These are phyloP conservation scores for Oligia strigilis DNA, from an alignment of 2,888 invertebrate genomes.

Conservation along the genomic window DNA sequence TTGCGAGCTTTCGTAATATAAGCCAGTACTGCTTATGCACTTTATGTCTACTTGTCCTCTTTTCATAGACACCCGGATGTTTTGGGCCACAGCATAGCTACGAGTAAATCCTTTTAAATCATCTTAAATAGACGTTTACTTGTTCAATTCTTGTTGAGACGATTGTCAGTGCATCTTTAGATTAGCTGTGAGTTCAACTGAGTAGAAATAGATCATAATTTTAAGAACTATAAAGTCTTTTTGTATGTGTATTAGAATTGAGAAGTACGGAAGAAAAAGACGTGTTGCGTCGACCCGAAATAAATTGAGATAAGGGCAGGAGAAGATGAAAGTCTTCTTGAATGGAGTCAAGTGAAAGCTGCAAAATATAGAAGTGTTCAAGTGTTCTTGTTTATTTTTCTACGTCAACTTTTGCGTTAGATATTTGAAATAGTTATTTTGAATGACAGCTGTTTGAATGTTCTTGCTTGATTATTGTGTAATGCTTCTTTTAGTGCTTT, in stretches of 20 bases:
- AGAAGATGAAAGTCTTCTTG: constrained; percentile 26
- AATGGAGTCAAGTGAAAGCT: constrained; percentile 73
- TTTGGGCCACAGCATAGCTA: constrained; percentile 47
- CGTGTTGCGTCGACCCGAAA: background rate
- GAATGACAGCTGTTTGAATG: constrained; percentile 18
- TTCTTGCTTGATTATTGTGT: constrained; percentile 47
- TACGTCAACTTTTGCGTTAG: constrained; percentile 44
- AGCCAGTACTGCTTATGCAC: constrained; percentile 80
- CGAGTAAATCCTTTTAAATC: constrained; percentile 43
- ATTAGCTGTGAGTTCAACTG: constrained; percentile 8
- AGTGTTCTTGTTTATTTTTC: constrained; percentile 63
- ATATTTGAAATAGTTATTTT: constrained; percentile 33
- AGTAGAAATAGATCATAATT: constrained; percentile 18
- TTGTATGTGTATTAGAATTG: background rate
- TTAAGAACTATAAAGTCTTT: background rate
- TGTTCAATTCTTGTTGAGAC: constrained; percentile 14
- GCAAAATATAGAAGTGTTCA: constrained; percentile 48
- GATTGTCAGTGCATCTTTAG: background rate
- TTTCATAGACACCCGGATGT: constrained; percentile 75
- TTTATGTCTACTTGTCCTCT: constrained; percentile 75
- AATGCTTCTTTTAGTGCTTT: constrained; percentile 45
- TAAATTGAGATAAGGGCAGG: background rate
- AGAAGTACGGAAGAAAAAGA: background rate
- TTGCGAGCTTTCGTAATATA: constrained; percentile 88
- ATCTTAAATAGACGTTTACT: constrained; percentile 31